Conservation (phyloP, 30 jellyfish, hydroid and myxozoan genomes). For the Pelagia noctiluca region DNA sequence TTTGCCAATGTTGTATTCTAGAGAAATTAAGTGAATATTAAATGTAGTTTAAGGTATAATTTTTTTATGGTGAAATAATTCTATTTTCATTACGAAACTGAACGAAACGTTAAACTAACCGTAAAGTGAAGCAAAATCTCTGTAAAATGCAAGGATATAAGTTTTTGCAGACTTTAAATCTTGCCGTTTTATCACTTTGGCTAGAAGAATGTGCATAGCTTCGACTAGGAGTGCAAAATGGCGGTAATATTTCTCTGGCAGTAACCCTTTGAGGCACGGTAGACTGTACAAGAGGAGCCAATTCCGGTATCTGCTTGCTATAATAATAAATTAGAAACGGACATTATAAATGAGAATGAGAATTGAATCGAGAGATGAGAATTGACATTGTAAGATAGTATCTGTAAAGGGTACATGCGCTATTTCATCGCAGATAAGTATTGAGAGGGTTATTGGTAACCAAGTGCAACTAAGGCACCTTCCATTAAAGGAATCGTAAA, state of each 20-base stretch:
- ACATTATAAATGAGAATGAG: not conserved
- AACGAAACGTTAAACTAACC: not conserved
- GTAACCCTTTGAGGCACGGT: not conserved
- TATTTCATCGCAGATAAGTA: no score
- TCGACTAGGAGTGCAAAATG: constrained; percentile 1
- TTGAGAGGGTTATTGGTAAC: no score
- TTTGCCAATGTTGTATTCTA: not conserved
- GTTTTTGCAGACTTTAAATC: not conserved
- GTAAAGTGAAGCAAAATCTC: not conserved
- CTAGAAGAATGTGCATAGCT: no score
- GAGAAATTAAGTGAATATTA: not conserved
- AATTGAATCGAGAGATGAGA: not conserved
- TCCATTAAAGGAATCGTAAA: not conserved
- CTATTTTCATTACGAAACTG: not conserved
- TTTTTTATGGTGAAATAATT: not conserved
- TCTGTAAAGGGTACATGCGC: not conserved
- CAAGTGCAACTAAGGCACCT: no score
- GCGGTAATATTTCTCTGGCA: not conserved
- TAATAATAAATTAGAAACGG: not conserved
- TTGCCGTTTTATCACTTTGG: not conserved
- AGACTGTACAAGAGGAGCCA: not conserved
- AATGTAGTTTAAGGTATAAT: not conserved
- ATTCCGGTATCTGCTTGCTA: not conserved
- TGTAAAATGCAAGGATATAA: not conserved
- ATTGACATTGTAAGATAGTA: not conserved